Percentiles rank a stretch among this genome's conserved stretches.
Evolutionary conservation across 2,113 vertebrate species (phyloP).

Genomic region (Anguilla rostrata): DNA sequence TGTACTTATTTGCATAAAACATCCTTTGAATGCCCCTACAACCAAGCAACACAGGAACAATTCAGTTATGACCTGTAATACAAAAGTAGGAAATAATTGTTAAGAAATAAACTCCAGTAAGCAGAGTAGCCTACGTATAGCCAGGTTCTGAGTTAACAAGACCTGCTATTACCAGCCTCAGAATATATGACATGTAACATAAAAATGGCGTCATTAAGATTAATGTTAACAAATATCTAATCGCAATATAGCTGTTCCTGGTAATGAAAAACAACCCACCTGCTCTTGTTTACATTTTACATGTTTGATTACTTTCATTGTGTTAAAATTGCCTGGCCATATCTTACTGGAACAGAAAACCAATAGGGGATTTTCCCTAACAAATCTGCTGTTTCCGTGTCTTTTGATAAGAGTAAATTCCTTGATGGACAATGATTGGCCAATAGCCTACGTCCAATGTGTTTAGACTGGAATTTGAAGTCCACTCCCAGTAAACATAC

Average conservation of each 20-base stretch:
- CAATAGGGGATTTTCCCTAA: neutral
- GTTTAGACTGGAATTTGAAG: neutral
- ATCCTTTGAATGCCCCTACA: too few species aligned
- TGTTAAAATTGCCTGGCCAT: neutral
- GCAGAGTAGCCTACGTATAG: too few species aligned
- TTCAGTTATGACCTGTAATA: too few species aligned
- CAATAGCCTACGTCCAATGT: neutral
- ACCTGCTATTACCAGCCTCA: too few species aligned
- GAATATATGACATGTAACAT: too few species aligned
- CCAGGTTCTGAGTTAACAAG: too few species aligned
- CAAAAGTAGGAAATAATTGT: too few species aligned
- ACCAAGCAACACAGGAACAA: too few species aligned
- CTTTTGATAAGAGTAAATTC: neutral
- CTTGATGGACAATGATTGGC: neutral
- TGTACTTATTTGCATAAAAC: too few species aligned
- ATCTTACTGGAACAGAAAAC: neutral
- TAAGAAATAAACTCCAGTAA: too few species aligned
- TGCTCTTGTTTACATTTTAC: neutral
- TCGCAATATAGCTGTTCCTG: neutral
- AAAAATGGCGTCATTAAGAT: too few species aligned
- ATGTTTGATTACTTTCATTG: neutral
- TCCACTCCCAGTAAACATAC: constrained; percentile 14
- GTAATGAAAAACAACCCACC: neutral
- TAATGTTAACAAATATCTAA: neutral
- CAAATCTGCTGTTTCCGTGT: neutral